A percentile compares a stretch with the other conserved stretches of the same genome.
Conservation (phyloP, 2,113 vertebrate species). For the Gulo gulo region DNA sequence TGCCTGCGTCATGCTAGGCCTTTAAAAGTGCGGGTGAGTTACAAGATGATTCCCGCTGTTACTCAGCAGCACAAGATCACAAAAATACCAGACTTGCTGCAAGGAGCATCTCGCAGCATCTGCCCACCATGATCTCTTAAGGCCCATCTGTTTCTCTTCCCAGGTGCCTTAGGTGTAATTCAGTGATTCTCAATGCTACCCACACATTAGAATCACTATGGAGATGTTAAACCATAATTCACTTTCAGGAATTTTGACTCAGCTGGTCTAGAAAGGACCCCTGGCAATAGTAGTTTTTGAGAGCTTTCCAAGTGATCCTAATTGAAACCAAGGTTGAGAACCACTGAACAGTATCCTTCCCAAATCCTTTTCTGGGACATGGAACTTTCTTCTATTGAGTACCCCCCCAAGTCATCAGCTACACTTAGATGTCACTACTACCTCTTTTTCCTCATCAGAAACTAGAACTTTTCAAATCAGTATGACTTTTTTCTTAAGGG, state of each 20-base stretch:
- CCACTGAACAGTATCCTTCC: background rate
- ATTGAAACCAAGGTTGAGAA: background rate
- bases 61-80: background rate
- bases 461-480: background rate
- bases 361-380: background rate
- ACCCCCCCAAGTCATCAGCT: background rate
- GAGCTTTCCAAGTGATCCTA: background rate
- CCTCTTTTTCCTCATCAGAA: background rate
- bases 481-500: background rate
- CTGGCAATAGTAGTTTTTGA: background rate
- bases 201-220: background rate
- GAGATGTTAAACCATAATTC: background rate
- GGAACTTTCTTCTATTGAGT: background rate
- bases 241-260: background rate
- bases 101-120: background rate
- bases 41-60: background rate
- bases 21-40: constrained; percentile 40
- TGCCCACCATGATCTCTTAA: background rate
- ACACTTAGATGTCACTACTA: background rate
- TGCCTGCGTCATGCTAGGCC: background rate
- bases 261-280: background rate
- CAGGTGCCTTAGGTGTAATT: background rate
- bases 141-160: background rate
- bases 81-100: background rate
- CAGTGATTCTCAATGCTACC: background rate